Percentiles rank a stretch among this genome's conserved stretches.
Evolutionary conservation across 2,888 invertebrate genomes (phyloP).

Genomic region (Therioaphis trifolii): DNA sequence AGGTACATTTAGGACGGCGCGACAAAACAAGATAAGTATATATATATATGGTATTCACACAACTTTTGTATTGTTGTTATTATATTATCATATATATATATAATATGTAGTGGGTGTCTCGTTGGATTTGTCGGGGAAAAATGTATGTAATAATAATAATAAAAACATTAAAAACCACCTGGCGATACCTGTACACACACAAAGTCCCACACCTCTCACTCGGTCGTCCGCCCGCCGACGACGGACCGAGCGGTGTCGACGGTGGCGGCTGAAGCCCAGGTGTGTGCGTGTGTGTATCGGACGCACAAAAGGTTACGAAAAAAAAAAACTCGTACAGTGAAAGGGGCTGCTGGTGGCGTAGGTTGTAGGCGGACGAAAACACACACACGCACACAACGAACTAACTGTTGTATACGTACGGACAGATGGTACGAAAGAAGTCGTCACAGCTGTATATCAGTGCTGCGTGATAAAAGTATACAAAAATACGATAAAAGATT

Average conservation of each 20-base stretch:
- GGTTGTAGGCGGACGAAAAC: conserved; percentile 56
- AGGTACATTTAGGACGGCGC: conserved; percentile 36
- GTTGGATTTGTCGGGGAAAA: conserved; percentile 10
- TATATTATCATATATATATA: conserved; percentile 1
- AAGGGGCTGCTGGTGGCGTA: conserved; percentile 34
- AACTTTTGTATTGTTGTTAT: conserved; percentile 33
- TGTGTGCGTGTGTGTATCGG: conserved; percentile 44
- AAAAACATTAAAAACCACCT: conserved; percentile 58
- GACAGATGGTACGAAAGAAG: conserved; percentile 50
- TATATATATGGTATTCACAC: conserved; percentile 5
- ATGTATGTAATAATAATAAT: background rate
- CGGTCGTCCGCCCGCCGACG: background rate
- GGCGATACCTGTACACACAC: conserved; percentile 46
- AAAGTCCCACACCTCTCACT: background rate
- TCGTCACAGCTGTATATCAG: conserved; percentile 34
- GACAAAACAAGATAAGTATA: background rate
- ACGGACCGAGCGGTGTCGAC: conserved; percentile 29
- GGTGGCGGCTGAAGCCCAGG: conserved; percentile 36
- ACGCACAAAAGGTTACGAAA: conserved; percentile 54
- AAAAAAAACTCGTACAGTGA: conserved; percentile 53
- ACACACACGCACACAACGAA: background rate
- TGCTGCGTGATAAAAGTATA: background rate
- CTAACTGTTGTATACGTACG: background rate
- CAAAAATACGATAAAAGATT: background rate
- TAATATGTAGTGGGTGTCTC: conserved; percentile 43